Evolutionary conservation across 2,113 vertebrate genomes (phyloP).

Genomic region (Spermophilus dauricus): DNA sequence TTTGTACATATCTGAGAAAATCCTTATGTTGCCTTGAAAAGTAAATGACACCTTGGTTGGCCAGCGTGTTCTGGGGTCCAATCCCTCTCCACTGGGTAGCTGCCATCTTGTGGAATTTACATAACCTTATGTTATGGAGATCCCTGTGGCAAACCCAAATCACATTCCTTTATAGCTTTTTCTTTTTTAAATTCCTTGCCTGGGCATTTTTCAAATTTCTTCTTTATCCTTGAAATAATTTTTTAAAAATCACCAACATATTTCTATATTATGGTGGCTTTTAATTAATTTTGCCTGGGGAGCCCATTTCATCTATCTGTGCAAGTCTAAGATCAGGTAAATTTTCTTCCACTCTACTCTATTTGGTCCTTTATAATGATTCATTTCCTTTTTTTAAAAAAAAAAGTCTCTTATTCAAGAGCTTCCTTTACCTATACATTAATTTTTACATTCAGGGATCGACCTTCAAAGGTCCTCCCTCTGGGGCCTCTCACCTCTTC

Average conservation of each 20-base stretch:
- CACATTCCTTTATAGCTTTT: not conserved
- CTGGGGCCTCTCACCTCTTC: not conserved
- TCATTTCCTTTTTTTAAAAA: not conserved
- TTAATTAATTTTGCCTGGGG: not conserved
- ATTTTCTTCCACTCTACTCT: not conserved
- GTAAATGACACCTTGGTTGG: not conserved
- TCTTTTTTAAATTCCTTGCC: not conserved
- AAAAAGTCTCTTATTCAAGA: not conserved
- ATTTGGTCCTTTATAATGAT: not conserved
- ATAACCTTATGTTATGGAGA: not conserved
- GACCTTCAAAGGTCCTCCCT: not conserved
- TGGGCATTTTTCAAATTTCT: not conserved
- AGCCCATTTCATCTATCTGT: not conserved
- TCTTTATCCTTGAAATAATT: conserved; percentile 27
- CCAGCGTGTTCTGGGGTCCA: not conserved
- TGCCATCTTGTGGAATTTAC: not conserved
- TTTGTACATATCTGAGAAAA: not conserved
- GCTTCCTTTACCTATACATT: not conserved
- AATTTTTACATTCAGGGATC: not conserved
- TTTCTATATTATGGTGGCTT: not conserved
- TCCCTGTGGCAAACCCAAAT: not conserved
- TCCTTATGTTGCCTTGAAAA: conserved; percentile 27
- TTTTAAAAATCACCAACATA: not conserved
- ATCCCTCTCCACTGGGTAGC: not conserved
- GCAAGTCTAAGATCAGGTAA: not conserved